Conservation (phyloP, 2,113 vertebrate species). For the Oophaga pumilio region DNA sequence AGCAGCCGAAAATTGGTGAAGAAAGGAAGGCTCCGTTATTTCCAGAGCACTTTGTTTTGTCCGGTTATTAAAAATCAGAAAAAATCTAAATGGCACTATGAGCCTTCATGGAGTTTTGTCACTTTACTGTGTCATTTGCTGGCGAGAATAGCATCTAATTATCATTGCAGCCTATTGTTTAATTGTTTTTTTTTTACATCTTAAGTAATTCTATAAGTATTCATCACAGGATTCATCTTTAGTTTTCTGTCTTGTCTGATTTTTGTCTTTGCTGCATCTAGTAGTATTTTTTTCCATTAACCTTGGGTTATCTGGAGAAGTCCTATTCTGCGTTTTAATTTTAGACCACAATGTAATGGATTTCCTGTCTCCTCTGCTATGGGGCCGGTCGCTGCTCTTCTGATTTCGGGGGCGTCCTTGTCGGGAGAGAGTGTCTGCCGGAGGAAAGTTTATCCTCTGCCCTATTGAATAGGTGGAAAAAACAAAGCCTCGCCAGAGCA, state of each 20-base stretch:
- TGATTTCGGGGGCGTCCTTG: constrained; percentile 23
- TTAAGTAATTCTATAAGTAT: background rate
- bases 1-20: too few relatives aligned
- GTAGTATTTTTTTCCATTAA: background rate
- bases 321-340: constrained; percentile 10
- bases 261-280: background rate
- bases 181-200: too few relatives aligned
- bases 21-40: too few relatives aligned
- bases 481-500: constrained; percentile 17
- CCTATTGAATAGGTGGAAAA: constrained; percentile 56
- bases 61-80: too few relatives aligned
- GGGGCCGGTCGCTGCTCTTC: constrained; percentile 9
- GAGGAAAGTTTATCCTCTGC: constrained; percentile 34
- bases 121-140: too few relatives aligned
- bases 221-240: background rate
- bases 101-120: too few relatives aligned
- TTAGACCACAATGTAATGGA: constrained; percentile 40
- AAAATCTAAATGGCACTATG: too few relatives aligned
- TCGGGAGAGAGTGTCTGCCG: constrained; percentile 14
- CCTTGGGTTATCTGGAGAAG: constrained; percentile 25
- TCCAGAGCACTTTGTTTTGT: too few relatives aligned
- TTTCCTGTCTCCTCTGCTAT: constrained; percentile 49
- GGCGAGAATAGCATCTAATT: too few relatives aligned
- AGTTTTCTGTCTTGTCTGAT: background rate
- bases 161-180: too few relatives aligned